Base-by-base conservation (phyloP, 2,113 vertebrate genomes). In the Peromyscus leucopus region DNA sequence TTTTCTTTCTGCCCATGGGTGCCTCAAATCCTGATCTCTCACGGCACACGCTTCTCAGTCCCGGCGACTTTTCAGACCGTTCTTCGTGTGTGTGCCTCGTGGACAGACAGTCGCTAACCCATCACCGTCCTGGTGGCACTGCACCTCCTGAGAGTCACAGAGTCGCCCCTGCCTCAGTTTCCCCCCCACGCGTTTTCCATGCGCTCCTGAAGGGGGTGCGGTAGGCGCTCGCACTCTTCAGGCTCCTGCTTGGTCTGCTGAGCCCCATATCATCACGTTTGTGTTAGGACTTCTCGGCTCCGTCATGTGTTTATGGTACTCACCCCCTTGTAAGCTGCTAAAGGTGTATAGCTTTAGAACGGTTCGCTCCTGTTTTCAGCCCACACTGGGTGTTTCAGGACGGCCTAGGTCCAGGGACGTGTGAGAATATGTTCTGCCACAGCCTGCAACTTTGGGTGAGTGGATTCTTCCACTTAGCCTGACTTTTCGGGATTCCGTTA, bases 11-110 rank as follows among this genome's bases (percentile, higher is more conserved):
- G 2, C 22, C n/a, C 36, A 16, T 59, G 36, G 2, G 7, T 3
- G 57, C 46, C 31, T 39, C n/a, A 2, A 2, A 3, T 28, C 31
- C 59, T 12, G 17, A 11, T 0, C 24, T 39, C 24, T 57, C 61
- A 0, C 1, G 0, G 13, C 7, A 1, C 31, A 13, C 0, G 7
- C 4, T 31, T 36, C 75, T 42, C 5, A 4, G 0, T n/a, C 17
- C 86, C 33, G 12, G 17, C 4, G 0, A 55, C 67, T 63, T 55
- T 69, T 3, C 83, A 21, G 80, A 61, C 8, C 4, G 11, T 83
- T 59, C 21, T 12, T 59, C 55, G 2, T 7, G 12, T 28, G 80
- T 26, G 80, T 63, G 26, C 24, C 7, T 24, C 57, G 16, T 2
- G 13, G 57, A 61, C 80, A 16, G 55, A 26, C 57, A 16, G 36